Evolutionary conservation across 2,888 invertebrate genomes (phyloP).

Genomic region (Stenchaetothrips biformis): DNA sequence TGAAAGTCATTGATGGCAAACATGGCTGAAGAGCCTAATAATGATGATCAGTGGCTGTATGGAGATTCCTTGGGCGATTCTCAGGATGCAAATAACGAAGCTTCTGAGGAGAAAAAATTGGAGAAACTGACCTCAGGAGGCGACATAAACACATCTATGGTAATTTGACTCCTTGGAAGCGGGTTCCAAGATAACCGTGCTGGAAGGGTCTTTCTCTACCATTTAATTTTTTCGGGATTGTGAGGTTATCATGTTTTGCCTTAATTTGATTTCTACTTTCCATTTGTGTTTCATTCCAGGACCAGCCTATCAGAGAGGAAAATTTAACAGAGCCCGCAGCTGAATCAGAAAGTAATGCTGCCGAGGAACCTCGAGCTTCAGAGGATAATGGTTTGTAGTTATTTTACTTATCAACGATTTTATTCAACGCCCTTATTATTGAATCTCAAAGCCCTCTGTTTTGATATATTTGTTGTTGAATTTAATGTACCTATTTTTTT

Average conservation of each 20-base stretch:
- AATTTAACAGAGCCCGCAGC: background rate
- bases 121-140: conserved; percentile 46
- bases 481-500: background rate
- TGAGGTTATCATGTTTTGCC: background rate
- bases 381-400: background rate
- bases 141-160: conserved; percentile 40
- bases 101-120: conserved; percentile 45
- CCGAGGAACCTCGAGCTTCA: background rate
- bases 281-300: background rate
- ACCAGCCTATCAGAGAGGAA: background rate
- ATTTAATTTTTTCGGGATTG: background rate
- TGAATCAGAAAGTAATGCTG: background rate
- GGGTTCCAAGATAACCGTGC: background rate
- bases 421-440: background rate
- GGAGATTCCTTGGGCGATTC: conserved; percentile 64
- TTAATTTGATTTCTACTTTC: background rate
- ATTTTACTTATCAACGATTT: background rate
- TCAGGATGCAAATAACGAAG: conserved; percentile 44
- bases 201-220: background rate
- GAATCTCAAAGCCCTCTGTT: background rate
- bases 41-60: conserved; percentile 85
- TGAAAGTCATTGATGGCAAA: conserved; percentile 36
- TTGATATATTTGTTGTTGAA: background rate
- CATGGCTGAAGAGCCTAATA: conserved; percentile 60
- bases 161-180: background rate